Percentiles rank a stretch among this genome's conserved stretches.
Evolutionary conservation across 2,888 invertebrate genomes (phyloP).

Genomic region (Lasioglossum vierecki): DNA sequence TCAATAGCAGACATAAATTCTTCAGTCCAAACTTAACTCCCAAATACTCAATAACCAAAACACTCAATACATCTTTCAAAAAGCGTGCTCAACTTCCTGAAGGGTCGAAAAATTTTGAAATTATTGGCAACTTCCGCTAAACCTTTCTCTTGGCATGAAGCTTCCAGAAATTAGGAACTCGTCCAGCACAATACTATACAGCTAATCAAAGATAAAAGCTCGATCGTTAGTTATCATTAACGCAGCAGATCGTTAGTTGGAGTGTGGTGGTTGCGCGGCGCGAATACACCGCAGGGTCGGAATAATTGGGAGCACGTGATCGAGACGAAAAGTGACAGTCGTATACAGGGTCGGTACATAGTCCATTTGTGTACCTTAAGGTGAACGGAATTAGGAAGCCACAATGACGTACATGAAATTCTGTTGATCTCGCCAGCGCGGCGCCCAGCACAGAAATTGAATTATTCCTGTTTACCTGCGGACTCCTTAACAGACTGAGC

Average conservation of each 20-base stretch:
- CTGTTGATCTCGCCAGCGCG: constrained; percentile 62
- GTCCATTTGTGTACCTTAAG: constrained; percentile 64
- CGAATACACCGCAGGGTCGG: constrained; percentile 1
- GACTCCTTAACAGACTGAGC: constrained; percentile 73
- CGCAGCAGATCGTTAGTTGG: constrained; percentile 14
- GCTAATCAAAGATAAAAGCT: neutral
- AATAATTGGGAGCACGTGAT: constrained; percentile 47
- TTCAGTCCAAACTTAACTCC: no score
- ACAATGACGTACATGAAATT: constrained; percentile 72
- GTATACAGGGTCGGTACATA: neutral
- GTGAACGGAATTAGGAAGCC: constrained; percentile 63
- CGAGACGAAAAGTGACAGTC: constrained; percentile 16
- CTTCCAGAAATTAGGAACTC: neutral
- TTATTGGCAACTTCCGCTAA: neutral
- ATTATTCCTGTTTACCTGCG: constrained; percentile 77
- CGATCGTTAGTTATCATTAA: constrained; percentile 16
- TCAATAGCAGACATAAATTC: neutral
- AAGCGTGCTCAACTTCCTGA: neutral
- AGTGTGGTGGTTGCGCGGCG: neutral
- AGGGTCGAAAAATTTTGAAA: neutral
- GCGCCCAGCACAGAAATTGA: constrained; percentile 73
- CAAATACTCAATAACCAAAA: no score
- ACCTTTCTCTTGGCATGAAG: neutral
- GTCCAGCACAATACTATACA: neutral
- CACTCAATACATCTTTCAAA: no score